Conservation (phyloP, 30 jellyfish, hydroid and myxozoan genomes). For the Hydractinia echinata region DNA sequence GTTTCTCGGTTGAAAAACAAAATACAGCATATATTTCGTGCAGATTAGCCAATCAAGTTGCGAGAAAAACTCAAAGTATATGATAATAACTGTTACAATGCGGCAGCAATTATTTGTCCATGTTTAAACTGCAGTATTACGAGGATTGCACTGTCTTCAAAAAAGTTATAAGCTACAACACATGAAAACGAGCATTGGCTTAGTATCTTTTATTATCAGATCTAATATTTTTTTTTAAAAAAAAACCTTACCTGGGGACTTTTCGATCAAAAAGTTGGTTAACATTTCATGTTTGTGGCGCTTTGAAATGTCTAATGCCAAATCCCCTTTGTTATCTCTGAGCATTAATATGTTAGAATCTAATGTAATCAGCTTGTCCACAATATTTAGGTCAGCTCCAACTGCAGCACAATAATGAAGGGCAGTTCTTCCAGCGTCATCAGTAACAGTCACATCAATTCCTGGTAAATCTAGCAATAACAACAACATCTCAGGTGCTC, state of each 20-base stretch:
- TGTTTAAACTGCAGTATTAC: no score
- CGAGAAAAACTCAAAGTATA: no score
- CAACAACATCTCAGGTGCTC: not conserved
- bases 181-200: not conserved
- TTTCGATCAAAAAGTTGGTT: not conserved
- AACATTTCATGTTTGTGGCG: not conserved
- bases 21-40: no score
- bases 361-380: not conserved
- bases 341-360: not conserved
- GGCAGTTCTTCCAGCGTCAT: not conserved
- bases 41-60: no score
- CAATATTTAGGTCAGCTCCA: not conserved
- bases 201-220: not conserved
- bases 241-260: not conserved
- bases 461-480: not conserved
- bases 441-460: not conserved
- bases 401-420: not conserved
- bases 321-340: not conserved
- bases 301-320: conserved; percentile 4
- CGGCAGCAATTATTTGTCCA: no score
- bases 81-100: no score
- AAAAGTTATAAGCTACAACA: not conserved
- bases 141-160: not conserved
- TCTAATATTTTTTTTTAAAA: not conserved
- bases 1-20: no score